Evolutionary conservation across 2,888 invertebrate species (phyloP), one percentile per base, ranked within the genome.

Genomic region (Thereva unica): DNA sequence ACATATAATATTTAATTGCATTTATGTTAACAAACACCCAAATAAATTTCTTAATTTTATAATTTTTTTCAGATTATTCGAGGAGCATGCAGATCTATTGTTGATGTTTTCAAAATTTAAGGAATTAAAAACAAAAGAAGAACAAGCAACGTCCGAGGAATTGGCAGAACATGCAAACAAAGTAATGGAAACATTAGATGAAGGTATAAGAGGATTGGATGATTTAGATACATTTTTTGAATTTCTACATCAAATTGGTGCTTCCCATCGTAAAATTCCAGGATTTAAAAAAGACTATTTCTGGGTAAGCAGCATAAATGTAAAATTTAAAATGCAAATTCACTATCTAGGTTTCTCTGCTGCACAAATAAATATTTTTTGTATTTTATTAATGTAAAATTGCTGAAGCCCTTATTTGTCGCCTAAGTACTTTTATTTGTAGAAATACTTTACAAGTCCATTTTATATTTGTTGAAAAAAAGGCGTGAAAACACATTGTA

Each of bases 181-280:
- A 74, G 94, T 95, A 38, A 95, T 95, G 94, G 88, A 87, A 74
- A 92, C 93, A 1, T 80, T 95, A 69, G 94, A 95, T 77, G 93
- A 94, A 76, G 91, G 93, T 69, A 94, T 95, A 81, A 89, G 90
- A 77, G 89, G 90, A 35, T 84, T 95, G 68, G 93, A 94, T 76
- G 89, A 93, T 78, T 84, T 92, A 80, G 93, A 94, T 80, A 87
- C 87, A 75, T 93, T 94, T 83, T 88, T 92, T 79, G 86, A 89
- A 74, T 91, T 89, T 77, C 85, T 95, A 66, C 88, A 91, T 76
- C 89, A 91, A 80, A 89, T 93, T 57, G 95, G 93, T 4, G 90
- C 89, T 61, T 88, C 90, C 65, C 95, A 95, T 82, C 84, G 87
- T 70, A 86, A 89, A 80, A 92, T 95, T 82, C 90, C 90, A 2